Evolutionary conservation across 2,797 vertebrate genomes (phyloP).

Genomic region (Thripadectes ignobilis): DNA sequence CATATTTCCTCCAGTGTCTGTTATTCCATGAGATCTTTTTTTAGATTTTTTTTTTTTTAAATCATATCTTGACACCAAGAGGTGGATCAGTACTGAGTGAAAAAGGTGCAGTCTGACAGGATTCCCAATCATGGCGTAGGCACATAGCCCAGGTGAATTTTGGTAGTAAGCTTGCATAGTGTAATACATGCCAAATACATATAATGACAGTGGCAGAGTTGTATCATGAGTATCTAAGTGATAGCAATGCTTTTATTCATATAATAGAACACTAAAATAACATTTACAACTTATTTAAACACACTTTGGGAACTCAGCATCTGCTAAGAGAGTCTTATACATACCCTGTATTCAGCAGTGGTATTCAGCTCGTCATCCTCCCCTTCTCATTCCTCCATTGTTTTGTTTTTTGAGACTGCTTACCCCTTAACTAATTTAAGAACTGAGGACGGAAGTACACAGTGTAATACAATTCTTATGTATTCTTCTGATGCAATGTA

Average conservation of each 20-base stretch:
- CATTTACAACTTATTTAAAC: background rate
- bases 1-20: background rate
- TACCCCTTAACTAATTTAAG: background rate
- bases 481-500: background rate
- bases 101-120: background rate
- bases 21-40: background rate
- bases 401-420: background rate
- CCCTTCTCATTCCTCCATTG: background rate
- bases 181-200: background rate
- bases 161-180: background rate
- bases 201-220: background rate
- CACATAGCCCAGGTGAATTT: background rate
- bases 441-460: background rate
- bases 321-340: background rate
- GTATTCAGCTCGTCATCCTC: background rate
- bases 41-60: no score
- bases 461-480: background rate
- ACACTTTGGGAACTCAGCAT: background rate
- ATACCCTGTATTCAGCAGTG: background rate
- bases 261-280: background rate
- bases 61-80: background rate
- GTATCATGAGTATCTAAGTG: background rate
- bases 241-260: background rate
- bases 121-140: background rate
- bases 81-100: background rate